phyloP scores from a whole-genome alignment of 2,888 invertebrate genomes.

The Eupithecia subfuscata region DNA sequence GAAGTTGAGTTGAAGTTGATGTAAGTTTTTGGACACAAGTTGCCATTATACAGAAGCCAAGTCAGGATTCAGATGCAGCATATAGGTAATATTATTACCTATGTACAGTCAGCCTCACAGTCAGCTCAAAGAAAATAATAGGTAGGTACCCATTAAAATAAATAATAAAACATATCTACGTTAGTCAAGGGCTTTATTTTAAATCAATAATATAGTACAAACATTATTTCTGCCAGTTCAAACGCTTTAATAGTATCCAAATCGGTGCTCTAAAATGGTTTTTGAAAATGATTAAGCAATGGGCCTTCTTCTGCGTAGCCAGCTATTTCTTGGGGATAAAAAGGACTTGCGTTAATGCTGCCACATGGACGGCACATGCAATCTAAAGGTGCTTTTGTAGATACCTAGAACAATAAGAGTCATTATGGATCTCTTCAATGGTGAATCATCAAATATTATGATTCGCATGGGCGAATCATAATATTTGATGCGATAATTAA shows the following conservation, averaged over 20 bases:
- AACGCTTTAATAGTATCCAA: conserved; percentile 43
- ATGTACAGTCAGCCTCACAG: no score
- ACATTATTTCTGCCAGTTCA: not conserved
- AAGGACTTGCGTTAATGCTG: conserved; percentile 92
- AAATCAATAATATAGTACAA: not conserved
- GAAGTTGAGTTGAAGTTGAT: no score
- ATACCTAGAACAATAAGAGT: conserved; percentile 83
- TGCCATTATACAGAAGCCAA: not conserved
- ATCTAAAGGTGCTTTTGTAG: conserved; percentile 96
- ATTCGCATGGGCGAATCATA: not conserved
- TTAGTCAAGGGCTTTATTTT: conserved; percentile 42
- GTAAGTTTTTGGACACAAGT: not conserved
- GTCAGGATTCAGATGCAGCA: not conserved
- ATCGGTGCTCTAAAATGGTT: conserved; percentile 74
- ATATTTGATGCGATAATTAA: not conserved
- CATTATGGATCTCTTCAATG: not conserved
- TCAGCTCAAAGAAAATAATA: no score
- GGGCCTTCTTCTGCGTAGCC: conserved; percentile 93
- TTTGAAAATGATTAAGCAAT: conserved; percentile 90
- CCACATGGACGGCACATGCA: conserved; percentile 98
- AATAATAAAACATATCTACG: not conserved
- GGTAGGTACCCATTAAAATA: not conserved
- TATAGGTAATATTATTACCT: no score
- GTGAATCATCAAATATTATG: no score
- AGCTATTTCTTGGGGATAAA: conserved; percentile 95